Percentiles rank a stretch among this genome's conserved stretches.
Evolutionary conservation across 2,113 vertebrate genomes (phyloP).

Genomic region (Montifringilla adamsi): DNA sequence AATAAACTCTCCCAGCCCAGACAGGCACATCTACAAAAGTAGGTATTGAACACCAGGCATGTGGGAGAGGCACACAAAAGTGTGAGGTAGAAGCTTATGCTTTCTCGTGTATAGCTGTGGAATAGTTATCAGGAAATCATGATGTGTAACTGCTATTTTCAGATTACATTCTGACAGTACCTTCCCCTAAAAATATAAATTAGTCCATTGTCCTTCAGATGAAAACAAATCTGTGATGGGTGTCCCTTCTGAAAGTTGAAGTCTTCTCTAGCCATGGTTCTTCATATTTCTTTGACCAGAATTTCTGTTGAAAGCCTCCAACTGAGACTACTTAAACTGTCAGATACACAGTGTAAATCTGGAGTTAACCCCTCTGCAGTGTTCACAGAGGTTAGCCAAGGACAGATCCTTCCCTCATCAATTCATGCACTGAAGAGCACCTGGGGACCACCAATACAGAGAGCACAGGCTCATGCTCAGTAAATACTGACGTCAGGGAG

Average conservation of each 20-base stretch:
- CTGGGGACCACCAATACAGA: neutral
- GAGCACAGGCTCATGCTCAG: neutral
- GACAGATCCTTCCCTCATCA: neutral
- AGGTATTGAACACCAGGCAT: neutral
- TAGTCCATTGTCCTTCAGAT: neutral
- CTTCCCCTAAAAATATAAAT: neutral
- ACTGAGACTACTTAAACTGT: neutral
- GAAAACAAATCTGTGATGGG: neutral
- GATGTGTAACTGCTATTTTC: neutral
- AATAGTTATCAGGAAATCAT: neutral
- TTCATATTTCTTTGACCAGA: neutral
- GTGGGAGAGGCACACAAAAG: fast-evolving
- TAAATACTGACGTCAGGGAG: neutral
- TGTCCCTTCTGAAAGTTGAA: neutral
- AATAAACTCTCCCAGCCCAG: neutral
- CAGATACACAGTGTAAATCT: neutral
- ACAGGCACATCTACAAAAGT: too few relatives aligned
- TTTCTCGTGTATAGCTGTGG: neutral
- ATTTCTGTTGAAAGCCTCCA: neutral
- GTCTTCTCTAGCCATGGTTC: neutral
- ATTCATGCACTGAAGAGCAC: neutral
- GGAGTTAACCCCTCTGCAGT: neutral
- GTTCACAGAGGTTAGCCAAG: neutral
- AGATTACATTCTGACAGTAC: neutral
- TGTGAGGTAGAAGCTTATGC: fast-evolving